Conservation (phyloP, 2,888 invertebrate species). For the Physocephala rufipes region DNA sequence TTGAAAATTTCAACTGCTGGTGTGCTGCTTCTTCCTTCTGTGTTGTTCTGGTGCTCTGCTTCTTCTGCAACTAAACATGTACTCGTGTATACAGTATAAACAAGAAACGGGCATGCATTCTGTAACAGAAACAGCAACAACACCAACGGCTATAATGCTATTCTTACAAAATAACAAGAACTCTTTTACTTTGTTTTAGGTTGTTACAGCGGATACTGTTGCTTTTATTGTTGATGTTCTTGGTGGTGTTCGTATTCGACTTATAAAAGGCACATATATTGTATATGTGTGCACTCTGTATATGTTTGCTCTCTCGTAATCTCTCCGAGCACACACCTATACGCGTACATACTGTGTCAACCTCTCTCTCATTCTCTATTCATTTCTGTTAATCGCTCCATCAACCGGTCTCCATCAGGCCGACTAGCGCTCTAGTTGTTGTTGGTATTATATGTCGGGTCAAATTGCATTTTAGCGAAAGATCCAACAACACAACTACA, state of each 20-base stretch:
- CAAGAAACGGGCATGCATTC: constrained; percentile 7
- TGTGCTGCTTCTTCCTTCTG: constrained; percentile 33
- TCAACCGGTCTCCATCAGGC: constrained; percentile 3
- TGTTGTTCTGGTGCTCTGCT: constrained; percentile 21
- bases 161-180: constrained; percentile 18
- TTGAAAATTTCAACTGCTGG: constrained; percentile 52
- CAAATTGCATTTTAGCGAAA: not conserved
- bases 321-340: no score
- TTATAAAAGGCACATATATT: constrained; percentile 28
- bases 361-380: constrained; percentile 33
- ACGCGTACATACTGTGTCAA: no score
- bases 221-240: constrained; percentile 10
- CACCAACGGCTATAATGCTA: not conserved
- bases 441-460: not conserved
- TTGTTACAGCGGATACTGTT: not conserved
- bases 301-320: constrained; percentile 21
- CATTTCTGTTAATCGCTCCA: constrained; percentile 43
- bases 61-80: constrained; percentile 33
- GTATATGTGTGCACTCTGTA: constrained; percentile 38
- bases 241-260: not conserved
- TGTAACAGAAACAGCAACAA: constrained; percentile 14
- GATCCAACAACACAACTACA: constrained; percentile 10
- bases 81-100: not conserved
- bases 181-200: constrained; percentile 25
- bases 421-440: not conserved